Evolutionary conservation across 2,888 invertebrate species (phyloP), one percentile per base, ranked within the genome.

Genomic region (Polia nebulosa): DNA sequence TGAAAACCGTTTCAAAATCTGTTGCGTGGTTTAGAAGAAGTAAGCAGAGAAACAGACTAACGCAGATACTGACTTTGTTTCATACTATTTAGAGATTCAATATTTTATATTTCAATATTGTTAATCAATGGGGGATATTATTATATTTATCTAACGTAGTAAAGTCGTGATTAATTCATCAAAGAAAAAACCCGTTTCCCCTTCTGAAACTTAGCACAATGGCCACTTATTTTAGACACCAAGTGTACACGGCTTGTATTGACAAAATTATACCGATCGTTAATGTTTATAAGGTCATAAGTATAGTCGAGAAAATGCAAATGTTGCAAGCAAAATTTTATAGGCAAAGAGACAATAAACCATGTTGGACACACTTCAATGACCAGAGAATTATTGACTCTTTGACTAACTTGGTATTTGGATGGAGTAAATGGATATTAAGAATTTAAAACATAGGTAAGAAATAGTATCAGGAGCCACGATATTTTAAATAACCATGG

Each of bases 231-330:
- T 59, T 72, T 36, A 15, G 53, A n/a, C 41, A 49, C 17, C 20
- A 67, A 82, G 47, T 72, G 73, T 66, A 72, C 57, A 45, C 41
- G 55, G 71, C 68, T 78, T 66, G 80, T 77, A 79, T 51, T 80
- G 81, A 72, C 67, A 69, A 82, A 76, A 79, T 78, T 76, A 80
- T 76, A 76, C 44, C 59, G n/a, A 64, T 79, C 77, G 45, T 77
- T 77, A 79, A 77, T 64, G 53, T 77, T 79, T 77, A 77, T 75
- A 60, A 57, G 63, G 57, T 79, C 63, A 79, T 77, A 77, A 77
- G 77, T 77, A 77, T 25, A 27, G 20, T 0, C 45, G 29, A 68
- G 80, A 77, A 77, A 77, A 77, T 68, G 76, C 77, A 64, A 77
- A 77, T 79, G 58, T 68, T 27, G 64, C 58, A 64, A 77, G 44